These are phyloP conservation scores for Forpus xanthops DNA, from an alignment of 2,797 vertebrate species.

Conservation along the genomic window DNA sequence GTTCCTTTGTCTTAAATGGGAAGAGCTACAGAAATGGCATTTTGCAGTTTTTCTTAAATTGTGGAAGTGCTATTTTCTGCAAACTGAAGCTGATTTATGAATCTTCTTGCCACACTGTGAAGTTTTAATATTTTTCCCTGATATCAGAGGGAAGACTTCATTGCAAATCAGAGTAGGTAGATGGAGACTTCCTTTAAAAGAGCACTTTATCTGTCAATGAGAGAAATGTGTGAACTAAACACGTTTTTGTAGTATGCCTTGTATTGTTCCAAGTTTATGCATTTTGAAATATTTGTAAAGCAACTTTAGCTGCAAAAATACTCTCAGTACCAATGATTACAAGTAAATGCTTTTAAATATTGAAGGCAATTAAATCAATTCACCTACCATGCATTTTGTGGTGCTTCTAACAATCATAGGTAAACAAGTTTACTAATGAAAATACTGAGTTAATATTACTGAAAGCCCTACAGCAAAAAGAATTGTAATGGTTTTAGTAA, in stretches of 20 bases:
- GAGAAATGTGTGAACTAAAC: neutral
- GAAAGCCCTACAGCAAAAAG: neutral
- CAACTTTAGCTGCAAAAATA: neutral
- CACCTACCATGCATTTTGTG: neutral
- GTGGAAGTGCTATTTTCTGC: neutral
- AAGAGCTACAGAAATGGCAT: neutral
- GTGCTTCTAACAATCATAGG: neutral
- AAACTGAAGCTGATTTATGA: neutral
- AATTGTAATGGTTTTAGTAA: neutral
- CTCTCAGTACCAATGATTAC: neutral
- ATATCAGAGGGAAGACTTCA: neutral
- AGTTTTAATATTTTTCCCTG: neutral
- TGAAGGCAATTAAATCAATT: neutral
- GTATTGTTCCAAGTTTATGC: neutral
- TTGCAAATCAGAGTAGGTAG: neutral
- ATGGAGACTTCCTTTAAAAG: neutral
- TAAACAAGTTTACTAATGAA: neutral
- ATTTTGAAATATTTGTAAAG: neutral
- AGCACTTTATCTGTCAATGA: neutral
- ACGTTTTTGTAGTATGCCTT: neutral
- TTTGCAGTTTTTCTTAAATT: neutral
- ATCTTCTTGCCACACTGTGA: neutral
- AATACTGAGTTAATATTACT: neutral
- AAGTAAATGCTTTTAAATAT: neutral
- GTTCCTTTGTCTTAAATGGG: neutral